These are phyloP conservation scores for Musca vetustissima DNA, from an alignment of 1,140 invertebrate species.

Conservation along the genomic window DNA sequence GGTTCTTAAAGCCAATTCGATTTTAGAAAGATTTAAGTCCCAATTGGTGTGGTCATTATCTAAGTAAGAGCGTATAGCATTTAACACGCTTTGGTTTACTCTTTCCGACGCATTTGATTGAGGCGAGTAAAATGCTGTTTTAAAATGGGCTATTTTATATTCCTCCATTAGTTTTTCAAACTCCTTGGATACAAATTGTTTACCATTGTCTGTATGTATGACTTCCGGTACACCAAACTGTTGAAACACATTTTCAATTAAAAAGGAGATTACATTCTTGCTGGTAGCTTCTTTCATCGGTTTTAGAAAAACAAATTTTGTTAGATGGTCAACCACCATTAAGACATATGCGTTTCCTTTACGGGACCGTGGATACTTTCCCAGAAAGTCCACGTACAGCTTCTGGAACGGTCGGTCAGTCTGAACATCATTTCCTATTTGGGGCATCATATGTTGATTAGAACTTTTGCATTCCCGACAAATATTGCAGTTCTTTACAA, in stretches of 20 bases:
- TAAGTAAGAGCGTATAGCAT: constrained; percentile 1
- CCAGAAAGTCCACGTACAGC: not conserved
- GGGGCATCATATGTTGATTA: not conserved
- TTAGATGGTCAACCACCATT: not conserved
- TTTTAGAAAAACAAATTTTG: constrained; percentile 6
- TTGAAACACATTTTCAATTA: constrained; percentile 4
- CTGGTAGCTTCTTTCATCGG: not conserved
- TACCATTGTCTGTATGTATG: not conserved
- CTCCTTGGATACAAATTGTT: not conserved
- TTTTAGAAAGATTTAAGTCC: not conserved
- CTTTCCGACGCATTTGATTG: constrained; percentile 14
- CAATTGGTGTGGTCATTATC: not conserved
- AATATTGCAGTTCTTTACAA: not conserved
- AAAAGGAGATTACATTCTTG: not conserved
- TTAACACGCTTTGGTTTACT: constrained; percentile 9
- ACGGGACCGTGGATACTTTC: not conserved
- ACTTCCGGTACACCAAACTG: constrained; percentile 2
- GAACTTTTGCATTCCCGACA: not conserved
- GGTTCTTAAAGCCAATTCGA: not conserved
- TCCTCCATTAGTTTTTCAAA: not conserved
- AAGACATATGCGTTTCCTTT: not conserved
- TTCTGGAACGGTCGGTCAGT: not conserved
- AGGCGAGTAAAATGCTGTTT: constrained; percentile 2
- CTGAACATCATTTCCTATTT: not conserved
- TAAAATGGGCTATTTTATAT: not conserved